Conservation (phyloP, 2,797 vertebrate species). For the Enteromius trimaculatus region DNA sequence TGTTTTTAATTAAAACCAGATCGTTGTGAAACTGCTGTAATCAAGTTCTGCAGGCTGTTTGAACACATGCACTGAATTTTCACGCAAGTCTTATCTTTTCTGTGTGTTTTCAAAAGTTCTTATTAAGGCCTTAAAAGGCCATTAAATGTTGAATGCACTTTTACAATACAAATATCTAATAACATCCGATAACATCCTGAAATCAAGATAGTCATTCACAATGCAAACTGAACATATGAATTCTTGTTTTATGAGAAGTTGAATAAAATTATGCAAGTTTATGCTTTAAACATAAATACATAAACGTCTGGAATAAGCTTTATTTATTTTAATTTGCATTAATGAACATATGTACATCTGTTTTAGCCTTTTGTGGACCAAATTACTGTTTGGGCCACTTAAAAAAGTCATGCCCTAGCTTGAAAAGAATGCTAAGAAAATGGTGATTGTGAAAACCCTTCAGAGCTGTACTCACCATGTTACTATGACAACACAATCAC, state of each 20-base stretch:
- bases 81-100: neutral
- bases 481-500: slow-evolving; percentile 15
- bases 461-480: neutral
- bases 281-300: neutral
- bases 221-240: neutral
- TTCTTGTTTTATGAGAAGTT: neutral
- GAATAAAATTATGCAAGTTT: neutral
- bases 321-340: too few species aligned
- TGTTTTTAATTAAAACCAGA: neutral
- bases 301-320: too few species aligned
- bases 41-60: neutral
- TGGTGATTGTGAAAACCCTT: neutral
- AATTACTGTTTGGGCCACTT: neutral
- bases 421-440: neutral
- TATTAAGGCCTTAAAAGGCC: neutral
- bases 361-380: neutral
- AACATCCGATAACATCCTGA: neutral
- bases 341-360: neutral
- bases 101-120: neutral
- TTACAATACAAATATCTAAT: neutral
- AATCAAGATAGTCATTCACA: neutral
- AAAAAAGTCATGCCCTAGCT: neutral
- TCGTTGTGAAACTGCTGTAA: neutral
- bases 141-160: neutral
- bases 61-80: neutral